These are phyloP conservation scores for Galaxias olidus DNA, from an alignment of 2,797 vertebrate species.

Conservation along the genomic window DNA sequence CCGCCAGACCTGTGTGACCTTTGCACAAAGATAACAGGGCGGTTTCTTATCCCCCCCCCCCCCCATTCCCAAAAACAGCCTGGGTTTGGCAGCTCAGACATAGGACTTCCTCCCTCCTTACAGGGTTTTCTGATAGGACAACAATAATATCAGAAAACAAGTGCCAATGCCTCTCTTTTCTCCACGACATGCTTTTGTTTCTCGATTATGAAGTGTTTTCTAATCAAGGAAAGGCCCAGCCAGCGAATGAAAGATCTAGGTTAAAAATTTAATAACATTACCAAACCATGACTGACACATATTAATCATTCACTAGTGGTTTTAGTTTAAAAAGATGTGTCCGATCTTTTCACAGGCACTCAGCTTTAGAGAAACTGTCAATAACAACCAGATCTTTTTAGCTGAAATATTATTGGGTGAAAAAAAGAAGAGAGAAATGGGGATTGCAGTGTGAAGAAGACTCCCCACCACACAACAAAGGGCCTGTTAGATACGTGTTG, in stretches of 20 bases:
- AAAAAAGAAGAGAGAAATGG: too few relatives aligned
- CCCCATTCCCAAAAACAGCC: conserved; percentile 29
- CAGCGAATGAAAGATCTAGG: conserved; percentile 50
- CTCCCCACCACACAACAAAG: too few relatives aligned
- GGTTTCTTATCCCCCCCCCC: conserved; percentile 49
- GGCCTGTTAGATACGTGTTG: too few relatives aligned
- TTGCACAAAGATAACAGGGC: conserved; percentile 67
- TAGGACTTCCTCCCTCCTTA: conserved; percentile 59
- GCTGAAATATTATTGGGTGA: too few relatives aligned
- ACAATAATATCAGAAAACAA: conserved; percentile 42
- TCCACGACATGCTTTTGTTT: conserved; percentile 55
- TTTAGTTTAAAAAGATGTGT: too few relatives aligned
- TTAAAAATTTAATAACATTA: conserved; percentile 28
- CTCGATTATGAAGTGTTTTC: conserved; percentile 56
- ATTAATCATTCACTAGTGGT: conserved; percentile 11
- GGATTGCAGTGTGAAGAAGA: too few relatives aligned
- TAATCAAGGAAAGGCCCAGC: conserved; percentile 40
- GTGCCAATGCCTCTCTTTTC: conserved; percentile 31
- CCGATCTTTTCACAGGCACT: too few relatives aligned
- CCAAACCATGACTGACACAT: conserved; percentile 1
- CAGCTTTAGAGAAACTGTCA: too few relatives aligned
- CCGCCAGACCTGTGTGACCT: conserved; percentile 66
- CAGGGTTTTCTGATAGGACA: conserved; percentile 59
- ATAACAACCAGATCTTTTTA: too few relatives aligned
- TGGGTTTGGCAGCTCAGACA: conserved; percentile 59